phyloP scores from a whole-genome alignment of 2,888 invertebrate species.

The Lasius fuliginosus region DNA sequence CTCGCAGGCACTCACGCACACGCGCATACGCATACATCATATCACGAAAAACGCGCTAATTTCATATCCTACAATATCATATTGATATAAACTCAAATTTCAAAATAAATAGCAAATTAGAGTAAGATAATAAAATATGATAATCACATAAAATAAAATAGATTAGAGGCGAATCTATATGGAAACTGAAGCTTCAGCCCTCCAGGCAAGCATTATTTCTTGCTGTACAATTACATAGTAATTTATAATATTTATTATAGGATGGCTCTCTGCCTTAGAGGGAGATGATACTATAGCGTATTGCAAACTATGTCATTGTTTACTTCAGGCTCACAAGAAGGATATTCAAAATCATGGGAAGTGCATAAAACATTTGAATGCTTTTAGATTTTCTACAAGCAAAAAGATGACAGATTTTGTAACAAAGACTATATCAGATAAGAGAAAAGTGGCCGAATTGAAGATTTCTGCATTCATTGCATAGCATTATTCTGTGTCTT shows the following conservation, averaged over 20 bases:
- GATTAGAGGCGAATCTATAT: no score
- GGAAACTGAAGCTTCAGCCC: no score
- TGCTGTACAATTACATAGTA: background rate
- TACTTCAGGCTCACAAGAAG: background rate
- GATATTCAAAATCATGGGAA: background rate
- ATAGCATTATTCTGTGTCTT: background rate
- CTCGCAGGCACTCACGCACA: no score
- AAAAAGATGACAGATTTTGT: background rate
- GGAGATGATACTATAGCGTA: background rate
- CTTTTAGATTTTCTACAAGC: background rate
- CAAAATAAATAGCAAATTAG: no score
- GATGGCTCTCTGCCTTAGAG: background rate
- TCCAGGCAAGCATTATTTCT: background rate
- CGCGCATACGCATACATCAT: no score
- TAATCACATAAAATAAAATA: no score
- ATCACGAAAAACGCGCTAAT: no score
- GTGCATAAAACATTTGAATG: background rate
- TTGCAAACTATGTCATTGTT: background rate
- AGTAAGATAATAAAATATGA: no score
- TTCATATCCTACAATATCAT: no score
- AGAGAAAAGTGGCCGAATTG: background rate
- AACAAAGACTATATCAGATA: background rate
- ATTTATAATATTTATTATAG: conserved; percentile 2
- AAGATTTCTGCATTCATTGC: conserved; percentile 6
- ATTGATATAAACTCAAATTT: no score